A percentile compares a stretch with the other conserved stretches of the same genome.
phyloP scores from a whole-genome alignment of 2,797 vertebrate species.

The Micrastur ruficollis region DNA sequence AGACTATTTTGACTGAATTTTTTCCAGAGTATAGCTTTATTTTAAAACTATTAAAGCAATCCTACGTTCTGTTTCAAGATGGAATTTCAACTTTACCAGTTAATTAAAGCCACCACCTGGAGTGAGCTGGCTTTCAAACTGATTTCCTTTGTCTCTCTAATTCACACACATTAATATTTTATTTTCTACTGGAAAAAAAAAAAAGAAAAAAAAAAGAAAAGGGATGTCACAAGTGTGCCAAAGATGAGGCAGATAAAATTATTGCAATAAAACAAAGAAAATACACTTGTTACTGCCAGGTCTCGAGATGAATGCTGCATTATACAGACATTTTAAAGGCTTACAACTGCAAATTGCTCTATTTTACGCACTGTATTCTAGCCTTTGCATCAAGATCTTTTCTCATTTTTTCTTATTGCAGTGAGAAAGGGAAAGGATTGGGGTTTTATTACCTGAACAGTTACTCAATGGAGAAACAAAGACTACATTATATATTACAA shows the following conservation, averaged over 20 bases:
- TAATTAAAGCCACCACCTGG: conserved; percentile 63
- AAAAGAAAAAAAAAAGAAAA: conserved; percentile 34
- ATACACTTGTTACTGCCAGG: conserved; percentile 51
- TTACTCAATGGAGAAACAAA: conserved; percentile 50
- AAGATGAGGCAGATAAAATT: conserved; percentile 64
- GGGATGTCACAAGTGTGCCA: conserved; percentile 2
- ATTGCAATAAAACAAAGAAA: conserved; percentile 62
- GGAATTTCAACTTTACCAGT: conserved; percentile 56
- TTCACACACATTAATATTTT: conserved; percentile 67
- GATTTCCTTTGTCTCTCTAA: conserved; percentile 49
- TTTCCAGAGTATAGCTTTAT: neutral
- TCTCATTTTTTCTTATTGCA: conserved; percentile 19
- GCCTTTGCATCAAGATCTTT: conserved; percentile 18
- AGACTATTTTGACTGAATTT: neutral
- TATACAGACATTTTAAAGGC: conserved; percentile 34
- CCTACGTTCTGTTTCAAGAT: neutral
- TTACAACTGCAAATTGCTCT: conserved; percentile 26
- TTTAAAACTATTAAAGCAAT: neutral
- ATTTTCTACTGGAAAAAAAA: conserved; percentile 40
- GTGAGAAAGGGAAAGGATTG: neutral
- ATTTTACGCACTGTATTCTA: conserved; percentile 15
- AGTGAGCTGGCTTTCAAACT: conserved; percentile 57
- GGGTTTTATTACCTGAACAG: conserved; percentile 38
- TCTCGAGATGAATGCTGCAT: conserved; percentile 37
- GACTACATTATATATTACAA: conserved; percentile 35